Evolutionary conservation across 1,140 invertebrate genomes (phyloP).

Genomic region (Drosophila mauritiana): DNA sequence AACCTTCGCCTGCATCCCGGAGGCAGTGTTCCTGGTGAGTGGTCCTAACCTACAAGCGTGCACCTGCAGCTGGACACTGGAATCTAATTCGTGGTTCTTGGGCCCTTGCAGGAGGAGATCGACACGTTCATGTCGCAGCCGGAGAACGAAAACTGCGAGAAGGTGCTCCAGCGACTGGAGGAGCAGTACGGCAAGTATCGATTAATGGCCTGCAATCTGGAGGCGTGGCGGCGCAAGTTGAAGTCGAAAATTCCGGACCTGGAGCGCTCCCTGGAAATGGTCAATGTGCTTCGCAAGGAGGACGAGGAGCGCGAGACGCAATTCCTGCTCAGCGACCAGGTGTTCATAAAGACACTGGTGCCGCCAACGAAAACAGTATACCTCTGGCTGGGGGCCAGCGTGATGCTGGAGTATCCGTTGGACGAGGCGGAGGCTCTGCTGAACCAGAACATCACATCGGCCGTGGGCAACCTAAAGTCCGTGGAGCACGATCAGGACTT

Average conservation of each 20-base stretch:
- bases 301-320: constrained; percentile 94
- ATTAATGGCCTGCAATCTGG: constrained; percentile 97
- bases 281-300: constrained; percentile 93
- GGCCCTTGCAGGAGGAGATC: constrained; percentile 93
- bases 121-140: constrained; percentile 94
- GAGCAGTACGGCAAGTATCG: constrained; percentile 98
- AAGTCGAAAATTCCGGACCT: constrained; percentile 97
- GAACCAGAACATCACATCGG: constrained; percentile 94
- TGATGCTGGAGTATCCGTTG: constrained; percentile 98
- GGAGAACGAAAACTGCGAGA: constrained; percentile 93
- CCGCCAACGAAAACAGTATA: constrained; percentile 97
- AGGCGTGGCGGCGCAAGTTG: constrained; percentile 92
- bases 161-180: constrained; percentile 93
- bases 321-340: constrained; percentile 97
- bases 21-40: constrained; percentile 92
- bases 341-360: constrained; percentile 95
- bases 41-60: constrained; percentile 63
- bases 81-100: constrained; percentile 69
- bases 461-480: constrained; percentile 92
- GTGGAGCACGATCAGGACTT: constrained; percentile 94
- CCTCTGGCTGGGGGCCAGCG: constrained; percentile 99
- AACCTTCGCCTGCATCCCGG: constrained; percentile 92
- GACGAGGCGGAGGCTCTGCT: constrained; percentile 96
- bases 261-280: constrained; percentile 95
- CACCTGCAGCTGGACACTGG: constrained; percentile 43